These are phyloP conservation scores for Eupithecia vulgata DNA, from an alignment of 2,888 invertebrate species.

Conservation along the genomic window DNA sequence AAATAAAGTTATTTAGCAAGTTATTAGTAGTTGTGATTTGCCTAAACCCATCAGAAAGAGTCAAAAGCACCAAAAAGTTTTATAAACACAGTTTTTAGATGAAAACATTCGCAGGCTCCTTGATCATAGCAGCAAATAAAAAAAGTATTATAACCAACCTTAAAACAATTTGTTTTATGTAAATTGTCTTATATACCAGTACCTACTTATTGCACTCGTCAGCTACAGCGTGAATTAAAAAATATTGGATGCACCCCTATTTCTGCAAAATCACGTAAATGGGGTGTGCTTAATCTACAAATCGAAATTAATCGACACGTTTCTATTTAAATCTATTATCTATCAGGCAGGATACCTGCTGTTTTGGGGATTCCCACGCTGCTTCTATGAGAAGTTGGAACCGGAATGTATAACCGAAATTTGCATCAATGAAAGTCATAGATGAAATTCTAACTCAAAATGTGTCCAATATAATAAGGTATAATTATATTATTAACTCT, in stretches of 20 bases:
- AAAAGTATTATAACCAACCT: too few species aligned
- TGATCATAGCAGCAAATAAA: background rate
- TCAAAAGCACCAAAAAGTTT: background rate
- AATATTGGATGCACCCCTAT: slow-evolving; percentile 39
- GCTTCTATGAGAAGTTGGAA: slow-evolving; percentile 11
- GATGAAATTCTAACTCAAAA: background rate
- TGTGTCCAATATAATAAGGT: too few species aligned
- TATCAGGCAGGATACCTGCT: slow-evolving; percentile 44
- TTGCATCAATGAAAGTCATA: background rate
- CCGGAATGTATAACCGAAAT: background rate
- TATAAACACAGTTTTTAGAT: background rate
- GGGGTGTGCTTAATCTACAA: slow-evolving; percentile 49
- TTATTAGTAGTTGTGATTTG: too few species aligned
- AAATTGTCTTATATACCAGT: background rate
- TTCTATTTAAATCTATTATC: slow-evolving; percentile 40
- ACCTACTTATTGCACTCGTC: too few species aligned
- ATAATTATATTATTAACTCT: too few species aligned
- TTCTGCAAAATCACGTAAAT: slow-evolving; percentile 35
- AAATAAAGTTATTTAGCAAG: too few species aligned
- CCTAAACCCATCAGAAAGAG: background rate
- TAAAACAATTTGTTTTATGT: too few species aligned
- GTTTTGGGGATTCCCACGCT: slow-evolving; percentile 48
- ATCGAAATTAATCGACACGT: slow-evolving; percentile 54
- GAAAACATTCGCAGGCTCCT: background rate
- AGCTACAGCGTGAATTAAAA: background rate